phyloP scores from a whole-genome alignment of 2,113 vertebrate species.

The Rattus norvegicus region GRCr8 NC_086022.1:111556001-111556500 shows the following conservation, averaged over 20 bases:
- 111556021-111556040: background rate
- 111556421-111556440: background rate
- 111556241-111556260: background rate
- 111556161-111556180: background rate
- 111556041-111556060: background rate
- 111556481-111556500: too few relatives aligned
- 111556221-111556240: background rate
- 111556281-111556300: background rate
- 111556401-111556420: background rate
- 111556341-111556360: background rate
- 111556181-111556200: background rate
- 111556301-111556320: background rate
- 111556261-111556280: background rate
- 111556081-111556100: background rate
- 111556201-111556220: background rate
- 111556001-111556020: background rate
- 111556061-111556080: background rate
- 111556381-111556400: background rate
- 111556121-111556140: background rate
- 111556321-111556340: background rate
- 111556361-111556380: background rate
- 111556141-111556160: background rate
- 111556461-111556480: too few relatives aligned
- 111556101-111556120: background rate
- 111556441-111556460: background rate